phyloP scores from a whole-genome alignment of 1,140 invertebrate genomes.

The Drosophila quadrilineata region DNA sequence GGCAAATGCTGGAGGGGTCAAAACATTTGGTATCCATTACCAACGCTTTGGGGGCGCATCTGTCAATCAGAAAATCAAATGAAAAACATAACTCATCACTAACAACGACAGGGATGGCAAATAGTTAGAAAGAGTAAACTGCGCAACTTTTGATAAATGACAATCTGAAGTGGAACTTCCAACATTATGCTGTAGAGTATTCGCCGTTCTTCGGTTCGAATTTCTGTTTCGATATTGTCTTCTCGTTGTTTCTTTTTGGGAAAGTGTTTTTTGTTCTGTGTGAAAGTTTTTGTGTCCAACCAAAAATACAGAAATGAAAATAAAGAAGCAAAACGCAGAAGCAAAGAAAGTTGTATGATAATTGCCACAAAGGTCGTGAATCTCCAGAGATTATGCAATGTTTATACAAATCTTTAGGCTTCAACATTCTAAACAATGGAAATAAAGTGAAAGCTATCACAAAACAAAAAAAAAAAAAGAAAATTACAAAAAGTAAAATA shows the following conservation, averaged over 20 bases:
- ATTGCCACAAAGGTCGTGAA: conserved; percentile 42
- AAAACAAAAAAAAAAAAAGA: background rate
- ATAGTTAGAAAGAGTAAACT: background rate
- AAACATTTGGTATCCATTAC: conserved; percentile 64
- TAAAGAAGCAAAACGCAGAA: conserved; percentile 14
- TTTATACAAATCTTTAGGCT: conserved; percentile 28
- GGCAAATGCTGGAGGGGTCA: no score
- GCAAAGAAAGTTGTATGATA: conserved; percentile 40
- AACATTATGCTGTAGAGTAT: conserved; percentile 11
- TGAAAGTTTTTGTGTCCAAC: conserved; percentile 43
- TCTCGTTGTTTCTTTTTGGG: conserved; percentile 11
- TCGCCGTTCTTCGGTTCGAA: background rate
- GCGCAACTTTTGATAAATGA: conserved; percentile 60
- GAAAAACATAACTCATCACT: conserved; percentile 54
- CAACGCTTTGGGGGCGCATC: conserved; percentile 12
- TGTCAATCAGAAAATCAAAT: conserved; percentile 64
- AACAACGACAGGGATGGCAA: background rate
- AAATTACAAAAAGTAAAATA: no score
- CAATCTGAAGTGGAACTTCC: conserved; percentile 45
- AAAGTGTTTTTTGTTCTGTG: conserved; percentile 43
- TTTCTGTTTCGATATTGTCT: background rate
- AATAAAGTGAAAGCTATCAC: conserved; percentile 62
- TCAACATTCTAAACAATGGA: conserved; percentile 45
- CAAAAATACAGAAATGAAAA: no score
- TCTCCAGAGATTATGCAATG: conserved; percentile 60